These are phyloP conservation scores for Mionectes olivaceus DNA, from an alignment of 2,797 vertebrate species.

Conservation along the genomic window DNA sequence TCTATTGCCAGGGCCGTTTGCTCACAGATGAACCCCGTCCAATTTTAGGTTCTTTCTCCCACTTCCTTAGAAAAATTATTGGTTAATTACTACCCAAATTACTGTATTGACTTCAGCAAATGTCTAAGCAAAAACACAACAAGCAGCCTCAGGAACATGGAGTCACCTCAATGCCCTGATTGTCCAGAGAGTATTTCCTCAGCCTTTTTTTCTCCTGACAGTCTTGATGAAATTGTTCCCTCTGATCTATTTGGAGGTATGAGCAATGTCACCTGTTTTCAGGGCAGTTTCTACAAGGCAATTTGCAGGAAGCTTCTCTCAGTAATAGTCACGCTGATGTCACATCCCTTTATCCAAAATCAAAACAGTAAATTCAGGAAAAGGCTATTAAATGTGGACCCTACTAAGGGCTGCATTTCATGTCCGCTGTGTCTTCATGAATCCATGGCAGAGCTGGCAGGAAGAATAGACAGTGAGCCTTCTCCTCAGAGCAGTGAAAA, in stretches of 20 bases:
- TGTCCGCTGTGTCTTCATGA: not conserved
- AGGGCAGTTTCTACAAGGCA: not conserved
- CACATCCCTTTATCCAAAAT: not conserved
- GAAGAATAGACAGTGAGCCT: not conserved
- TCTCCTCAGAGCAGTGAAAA: not conserved
- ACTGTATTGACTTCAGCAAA: constrained; percentile 13
- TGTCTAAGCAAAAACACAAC: not conserved
- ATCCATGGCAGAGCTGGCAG: not conserved
- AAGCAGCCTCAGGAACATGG: not conserved
- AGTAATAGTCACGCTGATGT: not conserved
- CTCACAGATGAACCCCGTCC: not conserved
- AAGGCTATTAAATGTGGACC: not conserved
- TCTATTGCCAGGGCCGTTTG: not conserved
- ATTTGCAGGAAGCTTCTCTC: not conserved
- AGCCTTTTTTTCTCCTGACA: not conserved
- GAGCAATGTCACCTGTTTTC: not conserved
- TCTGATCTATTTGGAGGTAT: not conserved
- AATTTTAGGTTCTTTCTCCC: not conserved
- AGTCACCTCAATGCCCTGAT: not conserved
- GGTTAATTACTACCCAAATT: constrained; percentile 9
- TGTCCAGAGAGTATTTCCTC: not conserved
- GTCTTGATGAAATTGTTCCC: not conserved
- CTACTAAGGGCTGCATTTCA: not conserved
- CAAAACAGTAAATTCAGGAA: not conserved
- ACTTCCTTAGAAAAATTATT: constrained; percentile 32